These are phyloP conservation scores for Penaeus indicus DNA, from an alignment of 1,140 invertebrate species.

Conservation along the genomic window DNA sequence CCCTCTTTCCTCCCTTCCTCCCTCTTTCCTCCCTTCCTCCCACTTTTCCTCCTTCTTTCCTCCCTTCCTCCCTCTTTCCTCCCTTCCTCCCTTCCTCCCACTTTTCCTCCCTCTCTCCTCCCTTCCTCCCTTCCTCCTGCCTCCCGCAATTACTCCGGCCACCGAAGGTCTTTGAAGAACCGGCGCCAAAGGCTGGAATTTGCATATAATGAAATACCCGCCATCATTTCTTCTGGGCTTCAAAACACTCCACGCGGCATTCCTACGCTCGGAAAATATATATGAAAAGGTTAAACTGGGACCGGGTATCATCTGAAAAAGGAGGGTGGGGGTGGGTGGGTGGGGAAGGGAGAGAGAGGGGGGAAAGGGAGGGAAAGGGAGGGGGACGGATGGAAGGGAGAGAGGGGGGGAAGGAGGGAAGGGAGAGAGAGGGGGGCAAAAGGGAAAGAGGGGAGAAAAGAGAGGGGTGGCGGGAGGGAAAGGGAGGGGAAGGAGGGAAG, in stretches of 20 bases:
- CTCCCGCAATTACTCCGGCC: conserved; percentile 31
- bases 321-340: background rate
- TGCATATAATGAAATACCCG: conserved; percentile 42
- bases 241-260: conserved; percentile 25
- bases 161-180: conserved; percentile 36
- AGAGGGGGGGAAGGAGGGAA: background rate
- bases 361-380: background rate
- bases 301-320: background rate
- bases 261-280: conserved; percentile 21
- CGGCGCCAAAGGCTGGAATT: conserved; percentile 37
- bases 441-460: background rate
- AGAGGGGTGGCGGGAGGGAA: background rate
- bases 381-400: background rate
- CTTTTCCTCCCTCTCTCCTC: background rate
- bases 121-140: background rate
- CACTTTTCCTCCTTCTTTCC: background rate
- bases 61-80: background rate
- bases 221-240: conserved; percentile 34
- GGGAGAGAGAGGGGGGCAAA: background rate
- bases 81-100: background rate
- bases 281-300: background rate
- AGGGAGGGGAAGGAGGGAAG: background rate
- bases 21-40: background rate
- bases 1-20: background rate
- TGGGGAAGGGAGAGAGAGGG: background rate